Evolutionary conservation across 2,113 vertebrate species (phyloP).

Genomic region (Ochotona curzoniae): DNA sequence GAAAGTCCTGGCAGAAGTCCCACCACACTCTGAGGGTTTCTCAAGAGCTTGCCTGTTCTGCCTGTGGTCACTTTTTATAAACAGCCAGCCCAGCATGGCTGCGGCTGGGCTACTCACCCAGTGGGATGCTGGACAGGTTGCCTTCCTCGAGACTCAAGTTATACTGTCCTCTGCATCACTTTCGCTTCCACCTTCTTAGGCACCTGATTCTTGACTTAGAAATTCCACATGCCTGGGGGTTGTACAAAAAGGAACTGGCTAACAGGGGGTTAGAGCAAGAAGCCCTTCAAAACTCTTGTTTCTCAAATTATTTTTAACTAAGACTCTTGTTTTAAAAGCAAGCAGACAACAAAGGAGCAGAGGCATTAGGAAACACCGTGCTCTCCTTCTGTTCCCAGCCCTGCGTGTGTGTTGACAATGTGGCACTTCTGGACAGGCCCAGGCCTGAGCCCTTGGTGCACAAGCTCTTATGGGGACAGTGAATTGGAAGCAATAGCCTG

Average conservation of each 20-base stretch:
- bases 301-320: slow-evolving; percentile 18
- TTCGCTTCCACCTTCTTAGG: not conserved
- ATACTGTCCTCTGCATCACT: not conserved
- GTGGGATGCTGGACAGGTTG: not conserved
- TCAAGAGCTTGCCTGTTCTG: slow-evolving; percentile 9
- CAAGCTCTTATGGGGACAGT: not conserved
- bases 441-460: not conserved
- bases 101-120: not conserved
- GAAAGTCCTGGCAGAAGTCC: slow-evolving; percentile 55
- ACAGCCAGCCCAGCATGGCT: slow-evolving; percentile 44
- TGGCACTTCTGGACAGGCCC: not conserved
- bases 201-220: not conserved
- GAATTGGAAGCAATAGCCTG: not conserved
- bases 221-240: not conserved
- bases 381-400: not conserved
- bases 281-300: not conserved
- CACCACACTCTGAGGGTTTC: slow-evolving; percentile 43
- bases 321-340: not conserved
- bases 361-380: not conserved
- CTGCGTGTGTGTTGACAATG: not conserved
- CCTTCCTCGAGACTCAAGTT: not conserved
- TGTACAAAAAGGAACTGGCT: not conserved
- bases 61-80: slow-evolving; percentile 19
- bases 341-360: not conserved
- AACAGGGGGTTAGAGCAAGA: not conserved